Conservation (phyloP, 2,888 invertebrate genomes). For the Brachycybe producta region DNA sequence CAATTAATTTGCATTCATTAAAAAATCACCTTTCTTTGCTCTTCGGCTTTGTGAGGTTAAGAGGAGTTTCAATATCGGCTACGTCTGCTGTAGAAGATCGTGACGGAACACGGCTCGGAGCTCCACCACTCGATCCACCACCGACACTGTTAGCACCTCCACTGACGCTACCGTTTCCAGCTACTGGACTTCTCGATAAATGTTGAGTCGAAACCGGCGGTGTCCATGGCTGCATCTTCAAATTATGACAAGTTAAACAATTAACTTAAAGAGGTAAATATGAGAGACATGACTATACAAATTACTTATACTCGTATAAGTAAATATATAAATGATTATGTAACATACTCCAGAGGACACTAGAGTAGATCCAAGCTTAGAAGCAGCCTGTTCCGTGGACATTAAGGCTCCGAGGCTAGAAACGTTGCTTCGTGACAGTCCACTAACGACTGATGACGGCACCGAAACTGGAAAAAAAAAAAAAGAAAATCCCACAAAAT, state of each 20-base stretch:
- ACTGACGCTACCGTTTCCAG: neutral
- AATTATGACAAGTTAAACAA: neutral
- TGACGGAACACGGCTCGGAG: neutral
- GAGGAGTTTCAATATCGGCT: slow-evolving; percentile 62
- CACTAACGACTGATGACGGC: slow-evolving; percentile 3
- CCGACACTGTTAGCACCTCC: too few relatives aligned
- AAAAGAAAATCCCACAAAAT: too few relatives aligned
- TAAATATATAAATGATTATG: neutral
- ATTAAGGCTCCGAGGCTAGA: slow-evolving; percentile 32
- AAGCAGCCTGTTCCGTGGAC: slow-evolving; percentile 27
- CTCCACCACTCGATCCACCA: neutral
- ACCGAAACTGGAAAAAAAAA: neutral
- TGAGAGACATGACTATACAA: neutral
- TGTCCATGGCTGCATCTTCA: slow-evolving; percentile 10
- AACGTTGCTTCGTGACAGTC: neutral
- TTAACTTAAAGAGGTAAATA: neutral
- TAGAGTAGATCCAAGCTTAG: slow-evolving; percentile 7
- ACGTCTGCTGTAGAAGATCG: slow-evolving; percentile 10
- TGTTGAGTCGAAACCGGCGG: slow-evolving; percentile 6
- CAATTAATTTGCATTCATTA: neutral
- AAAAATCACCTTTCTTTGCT: slow-evolving; percentile 16
- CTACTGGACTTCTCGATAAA: slow-evolving; percentile 10
- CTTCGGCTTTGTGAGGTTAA: slow-evolving; percentile 80
- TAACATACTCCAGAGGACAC: slow-evolving; percentile 3
- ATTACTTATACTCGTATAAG: neutral